Percentiles rank a stretch among this genome's conserved stretches.
phyloP scores from a whole-genome alignment of 1,140 invertebrate species.

The Lasioglossum baleicum region DNA sequence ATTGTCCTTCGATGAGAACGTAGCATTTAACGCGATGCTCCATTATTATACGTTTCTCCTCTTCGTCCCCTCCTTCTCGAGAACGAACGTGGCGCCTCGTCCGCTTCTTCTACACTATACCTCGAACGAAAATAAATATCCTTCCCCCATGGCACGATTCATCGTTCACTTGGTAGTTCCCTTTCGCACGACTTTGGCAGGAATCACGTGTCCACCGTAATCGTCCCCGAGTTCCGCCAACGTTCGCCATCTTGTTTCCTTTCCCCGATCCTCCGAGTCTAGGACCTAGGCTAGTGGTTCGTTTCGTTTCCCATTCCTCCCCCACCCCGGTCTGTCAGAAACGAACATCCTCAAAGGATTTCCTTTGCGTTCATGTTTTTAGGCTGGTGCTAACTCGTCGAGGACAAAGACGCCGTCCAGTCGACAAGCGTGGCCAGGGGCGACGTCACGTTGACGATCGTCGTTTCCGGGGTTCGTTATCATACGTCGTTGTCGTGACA shows the following conservation, averaged over 20 bases:
- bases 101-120: constrained; percentile 2
- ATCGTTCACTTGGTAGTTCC: neutral
- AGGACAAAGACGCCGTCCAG: constrained; percentile 19
- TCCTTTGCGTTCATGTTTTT: constrained; percentile 6
- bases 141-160: neutral
- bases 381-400: constrained; percentile 50
- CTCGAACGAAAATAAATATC: constrained; percentile 31
- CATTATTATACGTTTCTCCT: neutral
- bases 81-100: neutral
- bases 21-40: constrained; percentile 71
- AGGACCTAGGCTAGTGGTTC: too few species aligned
- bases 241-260: neutral
- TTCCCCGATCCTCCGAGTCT: neutral
- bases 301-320: neutral
- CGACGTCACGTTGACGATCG: constrained; percentile 58
- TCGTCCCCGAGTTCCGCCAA: neutral
- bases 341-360: constrained; percentile 11
- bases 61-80: neutral
- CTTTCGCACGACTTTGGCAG: constrained; percentile 49
- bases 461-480: constrained; percentile 65
- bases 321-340: neutral
- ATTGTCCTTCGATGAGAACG: constrained; percentile 80
- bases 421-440: constrained; percentile 35
- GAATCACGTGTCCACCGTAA: constrained; percentile 29
- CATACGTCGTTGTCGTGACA: constrained; percentile 80